Base-by-base conservation (phyloP, 2,888 invertebrate species). In the Thereva unica region DNA sequence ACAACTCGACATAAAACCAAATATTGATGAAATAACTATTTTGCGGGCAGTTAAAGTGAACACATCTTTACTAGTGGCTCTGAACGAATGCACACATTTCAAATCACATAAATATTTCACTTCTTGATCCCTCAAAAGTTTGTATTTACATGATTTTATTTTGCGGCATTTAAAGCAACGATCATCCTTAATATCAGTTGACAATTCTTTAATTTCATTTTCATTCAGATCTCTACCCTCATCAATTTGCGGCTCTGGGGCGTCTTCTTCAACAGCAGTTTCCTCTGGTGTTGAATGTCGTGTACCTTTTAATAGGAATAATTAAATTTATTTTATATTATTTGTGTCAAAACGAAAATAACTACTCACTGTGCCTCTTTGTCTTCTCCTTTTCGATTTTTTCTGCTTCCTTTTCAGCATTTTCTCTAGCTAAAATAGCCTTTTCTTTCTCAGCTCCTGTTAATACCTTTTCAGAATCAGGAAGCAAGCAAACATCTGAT, bases 401-500 rank as follows among this genome's bases (percentile, higher is more conserved):
- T 10, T 69, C 69, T 38, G 66, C 50, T 49, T 75, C 75, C 45
- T 80, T 78, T 68, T 79, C 78, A 9, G 78, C 80, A 70, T 79
- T 72, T 69, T 77, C 76, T 2, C 80, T 75, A 0, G 79, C 79
- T 64, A 76, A 71, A 50, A 78, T 75, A 0, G 86, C 87, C 67
- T 84, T 85, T 59, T 86, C 85, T 74, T 87, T 88, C 73, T 89
- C 89, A 0, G 86, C 88, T 72, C 88, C 87, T 0, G 87, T 86
- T 69, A 87, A 85, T 74, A 87, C 86, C 68, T 88, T 82, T 67
- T 87, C 87, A 0, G 87, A 87, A 74, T 89, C 89, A 0, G 89
- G 89, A 69, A 89, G 83, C 4, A 89, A 83, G 68, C 88, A 89
- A 5, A 89, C 82, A 74, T 88, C 87, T 72, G 89, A 88, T 54